Evolutionary conservation across 92 coral and sea anemone genomes (phyloP).

Genomic region (Chrysogorgia sp.): DNA sequence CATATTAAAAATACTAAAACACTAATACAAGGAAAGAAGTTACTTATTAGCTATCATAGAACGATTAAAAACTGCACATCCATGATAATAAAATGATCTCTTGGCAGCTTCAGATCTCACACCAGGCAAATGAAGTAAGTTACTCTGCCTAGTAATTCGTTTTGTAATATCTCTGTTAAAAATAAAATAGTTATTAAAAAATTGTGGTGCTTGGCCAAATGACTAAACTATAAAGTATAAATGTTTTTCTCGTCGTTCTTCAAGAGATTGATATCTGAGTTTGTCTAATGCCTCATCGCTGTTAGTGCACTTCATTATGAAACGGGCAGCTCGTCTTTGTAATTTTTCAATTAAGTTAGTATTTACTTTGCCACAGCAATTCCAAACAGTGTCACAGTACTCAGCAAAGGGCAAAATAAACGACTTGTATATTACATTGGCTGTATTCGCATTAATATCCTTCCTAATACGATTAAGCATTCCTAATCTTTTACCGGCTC

Average conservation of each 20-base stretch:
- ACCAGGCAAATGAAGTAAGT: conserved; percentile 40
- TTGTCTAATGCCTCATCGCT: conserved; percentile 43
- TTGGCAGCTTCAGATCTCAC: conserved; percentile 46
- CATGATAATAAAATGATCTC: conserved; percentile 39
- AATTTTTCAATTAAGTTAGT: conserved; percentile 37
- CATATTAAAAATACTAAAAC: too few relatives aligned
- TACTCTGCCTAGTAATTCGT: conserved; percentile 43
- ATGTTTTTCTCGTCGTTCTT: conserved; percentile 49
- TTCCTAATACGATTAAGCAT: conserved; percentile 57
- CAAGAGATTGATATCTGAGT: conserved; percentile 37
- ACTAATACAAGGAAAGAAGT: too few relatives aligned
- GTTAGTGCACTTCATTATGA: conserved; percentile 33
- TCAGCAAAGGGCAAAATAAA: conserved; percentile 44
- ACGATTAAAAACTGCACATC: conserved; percentile 25
- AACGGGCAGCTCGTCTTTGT: conserved; percentile 56
- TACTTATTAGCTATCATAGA: background rate
- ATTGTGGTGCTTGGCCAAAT: conserved; percentile 35
- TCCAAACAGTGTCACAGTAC: conserved; percentile 49
- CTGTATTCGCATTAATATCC: conserved; percentile 46
- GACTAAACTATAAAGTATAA: too few relatives aligned
- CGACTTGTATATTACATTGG: conserved; percentile 38
- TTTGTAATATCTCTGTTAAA: conserved; percentile 40
- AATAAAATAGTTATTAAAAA: conserved; percentile 42
- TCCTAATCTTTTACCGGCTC: conserved; percentile 42
- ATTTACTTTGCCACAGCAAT: conserved; percentile 47